Conservation (phyloP, 2,888 invertebrate species). For the Chaetogeoica ovagalla region DNA sequence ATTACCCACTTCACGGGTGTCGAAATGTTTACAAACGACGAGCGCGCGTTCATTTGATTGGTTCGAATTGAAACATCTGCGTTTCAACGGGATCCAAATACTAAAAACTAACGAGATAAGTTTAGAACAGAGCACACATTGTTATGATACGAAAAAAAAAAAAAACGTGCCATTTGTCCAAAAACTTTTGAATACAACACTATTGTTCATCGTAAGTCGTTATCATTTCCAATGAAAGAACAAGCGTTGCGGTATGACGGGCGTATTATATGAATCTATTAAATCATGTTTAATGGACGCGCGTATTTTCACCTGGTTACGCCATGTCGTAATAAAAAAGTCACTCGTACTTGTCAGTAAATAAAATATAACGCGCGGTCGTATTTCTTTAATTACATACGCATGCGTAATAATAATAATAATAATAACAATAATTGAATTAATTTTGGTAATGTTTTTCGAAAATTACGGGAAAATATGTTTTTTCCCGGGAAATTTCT, state of each 20-base stretch:
- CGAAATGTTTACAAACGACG: neutral
- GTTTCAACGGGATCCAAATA: constrained; percentile 19
- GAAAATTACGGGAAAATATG: no score
- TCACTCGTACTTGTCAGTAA: no score
- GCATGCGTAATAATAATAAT: no score
- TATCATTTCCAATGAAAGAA: neutral
- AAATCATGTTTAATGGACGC: neutral
- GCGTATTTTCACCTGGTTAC: neutral
- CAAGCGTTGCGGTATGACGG: neutral
- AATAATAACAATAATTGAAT: no score
- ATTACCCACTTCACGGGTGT: neutral
- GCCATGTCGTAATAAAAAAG: no score
- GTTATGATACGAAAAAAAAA: constrained; percentile 5
- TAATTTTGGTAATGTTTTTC: no score
- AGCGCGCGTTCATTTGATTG: neutral
- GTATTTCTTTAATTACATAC: no score
- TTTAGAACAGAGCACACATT: constrained; percentile 14
- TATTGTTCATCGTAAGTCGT: constrained; percentile 5
- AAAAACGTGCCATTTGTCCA: constrained; percentile 21
- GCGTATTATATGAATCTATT: neutral
- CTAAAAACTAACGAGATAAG: constrained; percentile 43
- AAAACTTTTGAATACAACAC: constrained; percentile 23
- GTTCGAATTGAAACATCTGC: constrained; percentile 22
- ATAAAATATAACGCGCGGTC: no score
- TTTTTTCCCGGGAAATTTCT: no score